Evolutionary conservation across 2,888 invertebrate genomes (phyloP), one percentile per base, ranked within the genome.

Genomic region (Lochmaea crataegi): DNA sequence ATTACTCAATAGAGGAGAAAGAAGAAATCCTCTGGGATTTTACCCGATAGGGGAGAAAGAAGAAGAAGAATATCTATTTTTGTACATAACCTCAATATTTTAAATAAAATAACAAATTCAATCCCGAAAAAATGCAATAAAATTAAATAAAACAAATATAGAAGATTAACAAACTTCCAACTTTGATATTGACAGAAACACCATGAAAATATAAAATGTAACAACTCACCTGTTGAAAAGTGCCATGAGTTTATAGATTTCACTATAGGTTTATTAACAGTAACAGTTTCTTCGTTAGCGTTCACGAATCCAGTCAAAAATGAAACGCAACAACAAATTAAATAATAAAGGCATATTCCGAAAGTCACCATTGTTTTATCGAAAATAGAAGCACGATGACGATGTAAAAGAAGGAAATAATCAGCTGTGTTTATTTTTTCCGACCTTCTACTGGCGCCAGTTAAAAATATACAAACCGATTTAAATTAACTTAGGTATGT

Each of bases 141-240:
- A n/a, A n/a, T n/a, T n/a, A n/a, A n/a, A n/a, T n/a, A n/a, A n/a
- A n/a, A n/a, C n/a, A n/a, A n/a, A n/a, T n/a, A n/a, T n/a, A n/a
- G n/a, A n/a, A n/a, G n/a, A n/a, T n/a, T n/a, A n/a, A 22, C 22
- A 22, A 22, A 22, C 1, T 22, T 22, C 22, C 22, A 22, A 2
- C 22, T 22, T 22, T 22, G 22, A 2, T 2, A 22, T 2, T 22
- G 22, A 2, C 2, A 22, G 41, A 41, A 41, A 7, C 3, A 41
- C 3, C 11, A 10, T 41, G 7, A 41, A 41, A 41, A 11, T 18
- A 60, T 10, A 22, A 14, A n/a, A 41, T 18, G 5, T 57, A 22
- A 75, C 71, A 22, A 75, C 71, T 77, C 79, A 83, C 83, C 83
- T 80, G 82, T 74, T 51, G 82, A 82, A 79, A 80, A 81, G 65